These are phyloP conservation scores for Adoxophyes honmai DNA, from an alignment of 1,140 invertebrate species.

Conservation along the genomic window DNA sequence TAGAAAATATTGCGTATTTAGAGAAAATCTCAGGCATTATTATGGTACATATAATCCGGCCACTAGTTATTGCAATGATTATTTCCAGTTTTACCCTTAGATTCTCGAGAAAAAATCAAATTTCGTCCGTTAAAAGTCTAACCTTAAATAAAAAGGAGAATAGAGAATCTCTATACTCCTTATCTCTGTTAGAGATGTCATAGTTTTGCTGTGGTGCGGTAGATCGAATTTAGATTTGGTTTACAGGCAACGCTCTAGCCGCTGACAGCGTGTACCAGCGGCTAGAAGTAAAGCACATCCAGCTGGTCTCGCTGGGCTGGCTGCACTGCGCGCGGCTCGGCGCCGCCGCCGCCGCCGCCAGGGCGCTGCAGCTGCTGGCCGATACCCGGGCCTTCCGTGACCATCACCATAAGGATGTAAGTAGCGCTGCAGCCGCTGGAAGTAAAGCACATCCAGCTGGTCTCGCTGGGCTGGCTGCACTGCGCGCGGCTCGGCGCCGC, in stretches of 20 bases:
- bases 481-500: conserved; percentile 83
- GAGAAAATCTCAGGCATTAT: no score
- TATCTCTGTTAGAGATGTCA: no score
- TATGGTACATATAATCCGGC: no score
- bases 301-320: conserved; percentile 94
- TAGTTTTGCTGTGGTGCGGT: no score
- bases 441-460: conserved; percentile 96
- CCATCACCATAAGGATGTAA: conserved; percentile 69
- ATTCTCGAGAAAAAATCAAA: no score
- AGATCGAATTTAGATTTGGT: no score
- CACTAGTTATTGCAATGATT: no score
- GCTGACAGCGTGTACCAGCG: conserved; percentile 82
- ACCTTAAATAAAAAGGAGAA: no score
- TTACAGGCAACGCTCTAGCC: conserved; percentile 81
- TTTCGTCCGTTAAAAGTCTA: no score
- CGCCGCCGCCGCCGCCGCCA: conserved; percentile 82
- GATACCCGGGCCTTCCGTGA: conserved; percentile 81
- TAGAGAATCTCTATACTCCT: no score
- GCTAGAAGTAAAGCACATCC: conserved; percentile 96
- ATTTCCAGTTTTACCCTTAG: no score
- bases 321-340: conserved; percentile 86
- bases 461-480: conserved; percentile 92
- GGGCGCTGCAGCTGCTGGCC: conserved; percentile 91
- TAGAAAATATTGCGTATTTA: no score
- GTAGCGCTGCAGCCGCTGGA: conserved; percentile 81